Percentiles rank a stretch among this genome's conserved stretches.
Conservation (phyloP, 2,888 invertebrate species). For the Apeira syringaria region DNA sequence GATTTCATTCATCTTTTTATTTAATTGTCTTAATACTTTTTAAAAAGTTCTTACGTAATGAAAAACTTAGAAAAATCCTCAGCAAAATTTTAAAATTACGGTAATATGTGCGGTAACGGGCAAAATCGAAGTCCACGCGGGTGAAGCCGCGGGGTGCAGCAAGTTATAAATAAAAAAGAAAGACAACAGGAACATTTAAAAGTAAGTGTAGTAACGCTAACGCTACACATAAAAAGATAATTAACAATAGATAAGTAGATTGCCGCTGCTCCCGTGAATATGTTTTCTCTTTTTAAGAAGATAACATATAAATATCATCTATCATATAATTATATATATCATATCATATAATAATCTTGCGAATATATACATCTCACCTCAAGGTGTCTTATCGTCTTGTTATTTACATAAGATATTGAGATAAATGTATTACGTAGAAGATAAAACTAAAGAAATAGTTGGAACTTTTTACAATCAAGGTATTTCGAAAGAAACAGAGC, state of each 20-base stretch:
- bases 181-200: not conserved
- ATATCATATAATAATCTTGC: slow-evolving; percentile 36
- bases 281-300: slow-evolving; percentile 36
- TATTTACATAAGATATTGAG: slow-evolving; percentile 3
- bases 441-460: not conserved
- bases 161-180: slow-evolving; percentile 1
- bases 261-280: slow-evolving; percentile 38
- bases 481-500: too few species aligned
- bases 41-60: too few species aligned
- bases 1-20: too few species aligned
- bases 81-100: too few species aligned
- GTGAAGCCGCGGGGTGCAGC: too few species aligned
- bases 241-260: slow-evolving; percentile 32
- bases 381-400: slow-evolving; percentile 6
- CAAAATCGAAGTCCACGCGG: too few species aligned
- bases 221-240: slow-evolving; percentile 23
- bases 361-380: slow-evolving; percentile 23
- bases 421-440: slow-evolving; percentile 2
- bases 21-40: too few species aligned
- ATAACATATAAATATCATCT: too few species aligned
- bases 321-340: too few species aligned
- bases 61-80: too few species aligned
- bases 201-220: slow-evolving; percentile 13
- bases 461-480: too few species aligned
- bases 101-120: too few species aligned